Percentiles rank a stretch among this genome's conserved stretches.
Evolutionary conservation across 1,140 invertebrate species (phyloP).

Genomic region (Drosophila pandora): DNA sequence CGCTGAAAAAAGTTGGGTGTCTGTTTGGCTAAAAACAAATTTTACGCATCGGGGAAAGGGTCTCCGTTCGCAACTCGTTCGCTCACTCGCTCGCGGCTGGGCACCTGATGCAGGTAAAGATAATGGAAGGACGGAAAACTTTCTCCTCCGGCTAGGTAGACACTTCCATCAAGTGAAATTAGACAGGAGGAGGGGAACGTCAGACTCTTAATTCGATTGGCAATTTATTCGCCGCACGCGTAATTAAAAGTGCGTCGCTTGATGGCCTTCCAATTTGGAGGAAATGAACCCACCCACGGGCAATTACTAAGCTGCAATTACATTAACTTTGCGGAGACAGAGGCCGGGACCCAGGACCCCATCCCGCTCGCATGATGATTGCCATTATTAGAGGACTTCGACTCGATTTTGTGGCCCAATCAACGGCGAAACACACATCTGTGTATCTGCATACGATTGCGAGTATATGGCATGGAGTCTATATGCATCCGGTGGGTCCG

Average conservation of each 20-base stretch:
- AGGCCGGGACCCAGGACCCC: constrained; percentile 32
- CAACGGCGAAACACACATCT: constrained; percentile 24
- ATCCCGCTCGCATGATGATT: constrained; percentile 33
- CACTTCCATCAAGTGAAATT: constrained; percentile 9
- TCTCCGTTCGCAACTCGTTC: constrained; percentile 57
- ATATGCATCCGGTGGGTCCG: constrained; percentile 34
- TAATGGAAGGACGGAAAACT: constrained; percentile 28
- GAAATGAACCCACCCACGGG: constrained; percentile 56
- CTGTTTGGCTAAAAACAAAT: constrained; percentile 68
- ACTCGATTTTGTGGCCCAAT: constrained; percentile 63
- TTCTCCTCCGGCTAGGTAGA: constrained; percentile 27
- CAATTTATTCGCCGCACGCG: constrained; percentile 51
- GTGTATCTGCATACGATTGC: constrained; percentile 58
- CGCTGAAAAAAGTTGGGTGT: constrained; percentile 55
- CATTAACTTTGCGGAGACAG: constrained; percentile 47
- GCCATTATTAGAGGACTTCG: constrained; percentile 48
- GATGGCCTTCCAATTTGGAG: constrained; percentile 61
- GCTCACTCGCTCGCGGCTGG: constrained; percentile 46
- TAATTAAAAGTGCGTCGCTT: constrained; percentile 66
- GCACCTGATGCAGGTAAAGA: constrained; percentile 61
- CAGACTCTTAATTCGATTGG: constrained; percentile 33
- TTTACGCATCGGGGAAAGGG: constrained; percentile 55
- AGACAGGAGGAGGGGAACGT: neutral
- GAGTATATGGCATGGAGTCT: constrained; percentile 2
- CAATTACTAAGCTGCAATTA: constrained; percentile 65